phyloP scores from a whole-genome alignment of 2,888 invertebrate genomes.

The Drosophila nr. perissopoda region DNA sequence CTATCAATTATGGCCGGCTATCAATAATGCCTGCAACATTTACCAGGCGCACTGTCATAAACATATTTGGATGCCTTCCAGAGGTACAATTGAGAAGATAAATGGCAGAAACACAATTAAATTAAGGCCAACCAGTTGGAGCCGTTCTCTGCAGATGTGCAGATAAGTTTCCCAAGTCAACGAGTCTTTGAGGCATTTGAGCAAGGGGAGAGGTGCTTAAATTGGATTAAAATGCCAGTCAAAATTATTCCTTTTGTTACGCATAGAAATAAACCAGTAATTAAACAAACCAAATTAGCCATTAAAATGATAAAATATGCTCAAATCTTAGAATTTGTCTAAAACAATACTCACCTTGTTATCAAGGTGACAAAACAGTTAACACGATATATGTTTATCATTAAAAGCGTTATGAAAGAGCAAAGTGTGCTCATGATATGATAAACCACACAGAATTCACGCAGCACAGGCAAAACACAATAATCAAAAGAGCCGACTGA shows the following conservation, averaged over 20 bases:
- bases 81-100: constrained; percentile 12
- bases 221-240: background rate
- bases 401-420: constrained; percentile 59
- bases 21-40: background rate
- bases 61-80: constrained; percentile 9
- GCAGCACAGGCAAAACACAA: constrained; percentile 53
- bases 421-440: constrained; percentile 16
- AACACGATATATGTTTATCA: constrained; percentile 39
- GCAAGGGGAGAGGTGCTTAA: too few relatives aligned
- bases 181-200: background rate
- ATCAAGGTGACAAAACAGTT: constrained; percentile 1
- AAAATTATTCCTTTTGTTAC: background rate
- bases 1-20: constrained; percentile 11
- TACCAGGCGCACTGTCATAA: constrained; percentile 11
- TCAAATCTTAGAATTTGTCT: background rate
- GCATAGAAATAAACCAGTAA: background rate
- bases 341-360: background rate
- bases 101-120: constrained; percentile 26
- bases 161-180: constrained; percentile 1
- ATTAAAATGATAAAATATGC: background rate
- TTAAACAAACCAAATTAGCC: background rate
- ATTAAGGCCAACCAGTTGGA: background rate
- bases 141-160: background rate
- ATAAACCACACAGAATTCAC: constrained; percentile 10
- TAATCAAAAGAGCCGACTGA: constrained; percentile 55